Base-by-base conservation (phyloP, 2,888 invertebrate species). In the Sclerodermus sp. region DNA sequence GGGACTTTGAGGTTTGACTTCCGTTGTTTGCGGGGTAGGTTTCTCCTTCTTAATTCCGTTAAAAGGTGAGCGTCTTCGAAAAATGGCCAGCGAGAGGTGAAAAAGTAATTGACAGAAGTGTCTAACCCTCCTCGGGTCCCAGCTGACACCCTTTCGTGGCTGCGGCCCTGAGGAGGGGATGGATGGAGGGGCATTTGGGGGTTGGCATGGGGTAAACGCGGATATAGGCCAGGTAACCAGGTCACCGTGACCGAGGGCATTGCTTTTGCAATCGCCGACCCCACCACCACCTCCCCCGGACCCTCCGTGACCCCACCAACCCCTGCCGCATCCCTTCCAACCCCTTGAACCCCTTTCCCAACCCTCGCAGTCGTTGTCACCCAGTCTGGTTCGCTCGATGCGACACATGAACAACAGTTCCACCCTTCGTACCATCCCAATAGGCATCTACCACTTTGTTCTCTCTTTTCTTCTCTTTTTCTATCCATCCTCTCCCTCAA, bases 201-300 rank as follows among this genome's bases (percentile, higher is more conserved):
- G 45, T 41, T 45, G 40, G 46, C 49, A 45, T 46, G 45, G 50
- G 51, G 49, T 51, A 50, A 45, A 49, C 39, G 44, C 46, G 53
- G 58, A 70, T 68, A 63, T 69, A 61, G 65, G 64, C 64, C 67
- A 67, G 68, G 68, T 69, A 72, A 71, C 71, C 70, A 55, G 72
- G 71, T 72, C 71, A 71, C 64, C 60, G 60, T 67, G 62, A 68
- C 66, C 53, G 58, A 66, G 70, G 64, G 66, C 66, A 70, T 68
- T 67, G 70, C 71, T 71, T 63, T 71, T 66, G 60, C 66, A 63
- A 62, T 58, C 64, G 51, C 60, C 57, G 50, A 63, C 57, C 56
- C 55, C 60, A 46, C 45, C 42, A 39, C 37, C 55, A 40, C 49
- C 48, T 40, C 45, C 48, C 39, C n/a, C 51, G 44, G 38, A 8